These are phyloP conservation scores for Leguminivora glycinivorella DNA, from an alignment of 1,140 invertebrate species.

Conservation along the genomic window DNA sequence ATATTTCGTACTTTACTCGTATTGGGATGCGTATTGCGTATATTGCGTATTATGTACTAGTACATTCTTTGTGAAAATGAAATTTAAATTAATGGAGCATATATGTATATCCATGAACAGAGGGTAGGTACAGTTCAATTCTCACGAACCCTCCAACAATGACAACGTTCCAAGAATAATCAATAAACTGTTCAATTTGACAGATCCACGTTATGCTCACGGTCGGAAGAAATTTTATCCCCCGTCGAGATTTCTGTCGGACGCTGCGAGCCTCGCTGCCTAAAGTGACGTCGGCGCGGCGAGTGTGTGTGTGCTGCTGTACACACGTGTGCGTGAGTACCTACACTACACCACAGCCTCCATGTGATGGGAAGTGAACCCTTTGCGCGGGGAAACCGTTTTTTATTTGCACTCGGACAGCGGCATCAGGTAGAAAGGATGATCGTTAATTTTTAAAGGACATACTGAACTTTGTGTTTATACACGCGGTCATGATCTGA, in stretches of 20 bases:
- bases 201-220: conserved; percentile 60
- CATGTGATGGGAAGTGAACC: conserved; percentile 75
- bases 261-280: conserved; percentile 53
- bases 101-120: not conserved
- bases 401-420: conserved; percentile 77
- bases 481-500: conserved; percentile 49
- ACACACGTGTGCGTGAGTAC: conserved; percentile 43
- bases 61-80: no score
- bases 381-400: conserved; percentile 76
- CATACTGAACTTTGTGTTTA: conserved; percentile 70
- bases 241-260: conserved; percentile 69
- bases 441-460: conserved; percentile 78
- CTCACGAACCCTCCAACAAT: not conserved
- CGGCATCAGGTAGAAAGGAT: conserved; percentile 77
- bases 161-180: conserved; percentile 21
- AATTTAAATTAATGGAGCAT: not conserved
- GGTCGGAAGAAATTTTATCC: conserved; percentile 70
- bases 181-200: conserved; percentile 26
- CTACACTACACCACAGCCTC: conserved; percentile 64
- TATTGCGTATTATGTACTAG: no score
- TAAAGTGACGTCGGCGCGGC: conserved; percentile 42
- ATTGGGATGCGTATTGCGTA: no score
- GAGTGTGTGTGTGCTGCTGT: conserved; percentile 37
- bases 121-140: not conserved
- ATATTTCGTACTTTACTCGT: no score